A percentile compares a stretch with the other conserved stretches of the same genome.
Evolutionary conservation across 2,888 invertebrate genomes (phyloP).

Genomic region (Alviniconcha strummeri): DNA sequence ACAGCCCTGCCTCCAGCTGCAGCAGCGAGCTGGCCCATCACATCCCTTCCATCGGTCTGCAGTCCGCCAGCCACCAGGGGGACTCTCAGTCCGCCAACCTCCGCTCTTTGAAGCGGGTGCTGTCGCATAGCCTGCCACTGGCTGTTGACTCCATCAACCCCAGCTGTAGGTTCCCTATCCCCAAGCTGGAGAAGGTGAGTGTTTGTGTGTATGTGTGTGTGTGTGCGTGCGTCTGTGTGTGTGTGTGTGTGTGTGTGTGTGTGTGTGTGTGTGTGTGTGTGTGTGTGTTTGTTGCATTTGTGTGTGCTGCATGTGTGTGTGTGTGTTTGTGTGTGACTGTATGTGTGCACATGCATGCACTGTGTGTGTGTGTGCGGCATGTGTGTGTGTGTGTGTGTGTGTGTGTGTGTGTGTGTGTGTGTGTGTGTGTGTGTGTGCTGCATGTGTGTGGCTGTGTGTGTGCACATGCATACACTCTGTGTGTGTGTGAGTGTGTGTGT

Average conservation of each 20-base stretch:
- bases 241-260: not conserved
- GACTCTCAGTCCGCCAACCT: not conserved
- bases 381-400: too few relatives aligned
- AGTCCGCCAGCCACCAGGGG: not conserved
- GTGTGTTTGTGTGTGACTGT: too few relatives aligned
- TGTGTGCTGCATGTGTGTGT: not conserved
- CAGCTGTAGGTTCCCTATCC: not conserved
- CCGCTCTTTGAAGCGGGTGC: slow-evolving; percentile 42
- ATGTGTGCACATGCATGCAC: not conserved
- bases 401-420: not conserved
- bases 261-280: not conserved
- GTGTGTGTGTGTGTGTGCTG: not conserved
- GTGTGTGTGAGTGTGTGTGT: not conserved
- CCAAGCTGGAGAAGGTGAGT: slow-evolving; percentile 26
- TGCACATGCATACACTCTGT: not conserved
- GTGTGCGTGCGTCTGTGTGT: not conserved
- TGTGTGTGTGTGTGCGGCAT: too few relatives aligned
- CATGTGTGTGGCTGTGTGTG: not conserved
- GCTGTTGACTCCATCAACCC: slow-evolving; percentile 57
- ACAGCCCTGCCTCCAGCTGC: slow-evolving; percentile 40
- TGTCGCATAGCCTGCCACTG: slow-evolving; percentile 48
- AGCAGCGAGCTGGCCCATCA: slow-evolving; percentile 38
- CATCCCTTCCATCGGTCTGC: slow-evolving; percentile 3
- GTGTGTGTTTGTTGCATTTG: not conserved
- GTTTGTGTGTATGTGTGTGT: not conserved